Conservation (phyloP, 2,113 vertebrate species). For the Pomatostomus ruficeps region DNA sequence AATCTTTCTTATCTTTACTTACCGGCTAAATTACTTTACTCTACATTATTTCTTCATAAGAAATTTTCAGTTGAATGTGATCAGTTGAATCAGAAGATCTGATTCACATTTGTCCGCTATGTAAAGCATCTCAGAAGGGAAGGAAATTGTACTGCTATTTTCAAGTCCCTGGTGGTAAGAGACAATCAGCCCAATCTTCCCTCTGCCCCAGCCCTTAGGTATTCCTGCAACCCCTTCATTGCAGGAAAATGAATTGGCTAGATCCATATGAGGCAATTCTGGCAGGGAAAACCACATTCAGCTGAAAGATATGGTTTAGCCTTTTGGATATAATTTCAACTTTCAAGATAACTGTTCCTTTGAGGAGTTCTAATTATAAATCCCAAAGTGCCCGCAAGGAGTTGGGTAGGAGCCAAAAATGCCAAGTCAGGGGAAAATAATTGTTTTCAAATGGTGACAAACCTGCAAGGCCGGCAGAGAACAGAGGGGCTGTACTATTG, state of each 20-base stretch:
- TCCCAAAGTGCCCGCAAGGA: neutral
- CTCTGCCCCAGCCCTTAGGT: neutral
- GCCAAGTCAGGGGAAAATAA: conserved; percentile 27
- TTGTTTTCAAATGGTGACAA: conserved; percentile 59
- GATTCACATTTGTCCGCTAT: neutral
- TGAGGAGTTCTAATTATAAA: neutral
- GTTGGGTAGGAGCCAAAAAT: conserved; percentile 20
- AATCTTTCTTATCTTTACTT: neutral
- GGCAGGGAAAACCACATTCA: neutral
- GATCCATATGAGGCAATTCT: neutral
- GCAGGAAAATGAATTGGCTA: neutral
- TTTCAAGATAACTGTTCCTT: conserved; percentile 29
- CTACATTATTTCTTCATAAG: neutral
- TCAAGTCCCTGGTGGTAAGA: neutral
- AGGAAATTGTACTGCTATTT: neutral
- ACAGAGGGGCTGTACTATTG: neutral
- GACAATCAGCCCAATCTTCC: neutral
- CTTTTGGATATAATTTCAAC: neutral
- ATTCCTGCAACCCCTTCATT: neutral
- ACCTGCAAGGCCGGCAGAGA: conserved; percentile 21
- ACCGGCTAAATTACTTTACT: neutral
- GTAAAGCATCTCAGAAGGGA: neutral
- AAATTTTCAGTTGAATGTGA: too few relatives aligned
- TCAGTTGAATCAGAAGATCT: too few relatives aligned
- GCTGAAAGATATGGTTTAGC: neutral